Evolutionary conservation across 2,888 invertebrate species (phyloP).

Genomic region (Tenthredo distinguenda): DNA sequence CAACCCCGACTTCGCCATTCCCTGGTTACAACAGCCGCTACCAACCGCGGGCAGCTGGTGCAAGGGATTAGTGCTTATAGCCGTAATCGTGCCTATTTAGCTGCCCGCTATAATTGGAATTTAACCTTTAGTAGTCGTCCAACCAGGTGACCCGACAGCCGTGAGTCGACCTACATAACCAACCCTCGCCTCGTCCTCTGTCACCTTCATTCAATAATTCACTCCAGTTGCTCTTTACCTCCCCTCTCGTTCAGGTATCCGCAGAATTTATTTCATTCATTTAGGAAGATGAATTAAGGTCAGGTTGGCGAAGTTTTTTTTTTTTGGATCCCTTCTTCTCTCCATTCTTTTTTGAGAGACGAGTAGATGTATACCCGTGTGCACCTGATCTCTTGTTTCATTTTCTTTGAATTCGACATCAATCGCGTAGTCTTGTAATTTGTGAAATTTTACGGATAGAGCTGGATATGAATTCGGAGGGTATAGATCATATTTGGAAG

Average conservation of each 20-base stretch:
- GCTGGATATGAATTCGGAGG: neutral
- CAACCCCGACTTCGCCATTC: neutral
- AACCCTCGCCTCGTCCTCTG: constrained; percentile 58
- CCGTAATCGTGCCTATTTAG: constrained; percentile 62
- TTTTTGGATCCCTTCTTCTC: neutral
- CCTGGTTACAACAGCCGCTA: constrained; percentile 16
- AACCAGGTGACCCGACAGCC: constrained; percentile 64
- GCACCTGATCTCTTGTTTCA: no score
- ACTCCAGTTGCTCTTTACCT: constrained; percentile 48
- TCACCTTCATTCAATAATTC: constrained; percentile 48
- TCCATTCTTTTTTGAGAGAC: neutral
- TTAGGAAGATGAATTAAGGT: constrained; percentile 50
- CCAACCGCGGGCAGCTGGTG: constrained; percentile 44
- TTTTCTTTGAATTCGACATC: neutral
- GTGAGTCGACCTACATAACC: constrained; percentile 64
- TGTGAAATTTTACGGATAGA: neutral
- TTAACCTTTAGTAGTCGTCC: constrained; percentile 68
- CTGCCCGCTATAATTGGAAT: constrained; percentile 70
- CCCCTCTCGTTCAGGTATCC: constrained; percentile 50
- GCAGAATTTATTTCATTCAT: constrained; percentile 57
- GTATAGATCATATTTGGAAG: constrained; percentile 70
- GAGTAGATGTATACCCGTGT: neutral
- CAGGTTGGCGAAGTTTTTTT: neutral
- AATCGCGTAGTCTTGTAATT: neutral
- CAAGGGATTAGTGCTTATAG: constrained; percentile 48